Conservation (phyloP, 2,113 vertebrate species). For the Delphinus delphis region DNA sequence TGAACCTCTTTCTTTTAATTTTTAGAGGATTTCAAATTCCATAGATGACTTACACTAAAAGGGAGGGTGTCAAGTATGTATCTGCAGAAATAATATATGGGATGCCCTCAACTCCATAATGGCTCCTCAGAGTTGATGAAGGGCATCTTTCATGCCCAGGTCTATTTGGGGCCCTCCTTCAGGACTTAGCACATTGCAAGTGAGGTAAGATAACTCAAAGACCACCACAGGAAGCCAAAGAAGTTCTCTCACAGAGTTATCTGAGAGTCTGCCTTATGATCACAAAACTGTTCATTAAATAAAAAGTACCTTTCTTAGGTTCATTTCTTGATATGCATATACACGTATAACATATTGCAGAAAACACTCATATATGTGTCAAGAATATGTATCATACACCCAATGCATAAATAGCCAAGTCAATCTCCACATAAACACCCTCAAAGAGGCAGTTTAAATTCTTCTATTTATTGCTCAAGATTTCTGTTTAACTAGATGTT, state of each 20-base stretch:
- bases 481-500: constrained; percentile 2
- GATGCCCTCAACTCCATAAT: neutral
- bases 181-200: neutral
- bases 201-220: neutral
- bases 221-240: neutral
- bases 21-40: constrained; percentile 27
- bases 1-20: constrained; percentile 43
- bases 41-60: neutral
- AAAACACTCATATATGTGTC: neutral
- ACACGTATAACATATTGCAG: neutral
- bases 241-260: neutral
- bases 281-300: constrained; percentile 2
- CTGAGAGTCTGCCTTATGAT: neutral
- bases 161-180: neutral
- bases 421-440: neutral
- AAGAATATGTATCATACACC: neutral
- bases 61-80: neutral
- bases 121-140: neutral
- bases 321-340: neutral
- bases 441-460: neutral
- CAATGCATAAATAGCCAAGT: neutral
- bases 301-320: neutral
- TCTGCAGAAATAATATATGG: neutral
- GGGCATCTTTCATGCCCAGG: neutral
- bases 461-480: neutral